Percentiles rank a stretch among this genome's conserved stretches.
These are phyloP conservation scores for Rafetus swinhoei DNA, from an alignment of 2,113 vertebrate species.

Conservation along the genomic window DNA sequence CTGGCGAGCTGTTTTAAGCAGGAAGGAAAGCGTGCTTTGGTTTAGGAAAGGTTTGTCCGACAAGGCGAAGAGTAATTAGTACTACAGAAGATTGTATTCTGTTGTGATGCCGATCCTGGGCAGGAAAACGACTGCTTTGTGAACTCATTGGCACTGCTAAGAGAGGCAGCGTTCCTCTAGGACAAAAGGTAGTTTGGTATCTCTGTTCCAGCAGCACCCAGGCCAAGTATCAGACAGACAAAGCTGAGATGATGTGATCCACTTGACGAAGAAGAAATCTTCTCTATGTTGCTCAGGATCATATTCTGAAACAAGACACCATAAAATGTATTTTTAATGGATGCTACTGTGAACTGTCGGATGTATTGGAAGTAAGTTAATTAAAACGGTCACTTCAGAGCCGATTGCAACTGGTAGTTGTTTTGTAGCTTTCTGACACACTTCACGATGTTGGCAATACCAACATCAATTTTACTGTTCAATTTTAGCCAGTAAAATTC, in stretches of 20 bases:
- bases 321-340: conserved; percentile 6
- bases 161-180: not conserved
- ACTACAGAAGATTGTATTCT: not conserved
- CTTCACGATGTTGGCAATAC: conserved; percentile 20
- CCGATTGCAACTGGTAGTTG: conserved; percentile 24
- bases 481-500: not conserved
- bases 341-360: not conserved
- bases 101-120: not conserved
- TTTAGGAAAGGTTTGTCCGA: fast-evolving
- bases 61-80: not conserved
- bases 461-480: conserved; percentile 11
- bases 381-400: not conserved
- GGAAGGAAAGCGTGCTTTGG: fast-evolving
- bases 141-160: not conserved
- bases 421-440: not conserved
- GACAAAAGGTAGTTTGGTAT: fast-evolving
- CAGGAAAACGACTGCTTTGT: not conserved
- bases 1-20: not conserved
- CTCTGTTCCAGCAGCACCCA: fast-evolving
- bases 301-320: not conserved
- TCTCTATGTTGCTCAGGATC: not conserved
- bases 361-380: conserved; percentile 38
- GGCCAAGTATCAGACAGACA: not conserved
- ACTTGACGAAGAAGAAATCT: not conserved
- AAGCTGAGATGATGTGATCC: not conserved